Percentiles rank a stretch among this genome's conserved stretches.
These are phyloP conservation scores for Delichon dasypus DNA, from an alignment of 2,797 vertebrate genomes.

Conservation along the genomic window DNA sequence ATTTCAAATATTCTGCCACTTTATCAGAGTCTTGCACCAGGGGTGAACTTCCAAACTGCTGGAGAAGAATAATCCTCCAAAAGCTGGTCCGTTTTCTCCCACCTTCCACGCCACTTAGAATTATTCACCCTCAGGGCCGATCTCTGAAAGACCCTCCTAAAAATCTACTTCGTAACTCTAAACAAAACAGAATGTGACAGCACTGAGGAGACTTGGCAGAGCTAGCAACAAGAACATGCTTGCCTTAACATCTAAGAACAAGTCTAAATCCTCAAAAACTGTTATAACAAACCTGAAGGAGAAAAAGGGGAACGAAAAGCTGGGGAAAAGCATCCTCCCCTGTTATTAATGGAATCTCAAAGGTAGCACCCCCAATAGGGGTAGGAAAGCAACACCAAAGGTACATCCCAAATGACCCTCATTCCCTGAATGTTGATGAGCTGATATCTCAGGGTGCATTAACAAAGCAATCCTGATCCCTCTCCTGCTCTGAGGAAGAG, in stretches of 20 bases:
- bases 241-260: not conserved
- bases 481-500: not conserved
- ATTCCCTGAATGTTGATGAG: not conserved
- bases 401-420: not conserved
- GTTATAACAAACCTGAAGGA: not conserved
- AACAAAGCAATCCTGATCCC: not conserved
- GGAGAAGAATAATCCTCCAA: not conserved
- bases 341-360: not conserved
- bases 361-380: rapidly evolving
- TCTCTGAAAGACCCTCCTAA: not conserved
- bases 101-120: not conserved
- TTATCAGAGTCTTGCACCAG: not conserved
- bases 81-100: not conserved
- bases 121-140: not conserved
- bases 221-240: not conserved
- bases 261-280: not conserved
- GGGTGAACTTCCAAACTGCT: not conserved
- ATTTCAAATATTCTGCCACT: not conserved
- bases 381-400: not conserved
- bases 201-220: not conserved
- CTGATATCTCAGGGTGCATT: not conserved
- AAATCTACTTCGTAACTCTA: not conserved
- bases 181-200: not conserved
- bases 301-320: not conserved
- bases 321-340: not conserved